These are phyloP conservation scores for Patiria miniata DNA, from an alignment of 35 echinoderm and acorn worm species.

Conservation along the genomic window DNA sequence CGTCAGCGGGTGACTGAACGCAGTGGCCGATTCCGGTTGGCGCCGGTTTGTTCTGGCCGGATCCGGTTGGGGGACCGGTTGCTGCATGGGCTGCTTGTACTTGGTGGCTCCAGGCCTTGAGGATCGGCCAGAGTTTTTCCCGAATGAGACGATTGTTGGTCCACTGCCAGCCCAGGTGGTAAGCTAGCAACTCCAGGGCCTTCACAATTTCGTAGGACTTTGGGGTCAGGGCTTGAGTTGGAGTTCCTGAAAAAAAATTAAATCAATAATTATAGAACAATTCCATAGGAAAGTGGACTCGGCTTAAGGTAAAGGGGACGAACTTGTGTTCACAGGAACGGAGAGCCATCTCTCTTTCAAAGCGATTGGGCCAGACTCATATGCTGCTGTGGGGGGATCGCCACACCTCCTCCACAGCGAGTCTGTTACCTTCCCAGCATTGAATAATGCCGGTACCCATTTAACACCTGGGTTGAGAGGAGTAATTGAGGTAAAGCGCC, in stretches of 20 bases:
- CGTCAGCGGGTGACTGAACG: background rate
- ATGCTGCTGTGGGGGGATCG: no score
- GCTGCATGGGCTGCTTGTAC: background rate
- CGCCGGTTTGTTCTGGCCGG: background rate
- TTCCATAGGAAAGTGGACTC: no score
- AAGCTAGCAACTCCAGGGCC: constrained; percentile 48
- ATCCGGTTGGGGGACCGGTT: background rate
- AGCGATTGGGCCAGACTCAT: no score
- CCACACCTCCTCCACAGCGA: no score
- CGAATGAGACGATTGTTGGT: constrained; percentile 67
- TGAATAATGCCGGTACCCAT: no score
- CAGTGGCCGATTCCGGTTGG: background rate
- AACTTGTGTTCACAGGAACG: no score
- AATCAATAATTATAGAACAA: background rate
- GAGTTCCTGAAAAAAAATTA: constrained; percentile 16
- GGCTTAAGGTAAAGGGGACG: no score
- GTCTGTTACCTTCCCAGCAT: no score
- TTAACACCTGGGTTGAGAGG: no score
- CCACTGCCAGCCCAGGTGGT: constrained; percentile 64
- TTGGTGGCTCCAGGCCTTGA: constrained; percentile 54
- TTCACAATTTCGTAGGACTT: constrained; percentile 61
- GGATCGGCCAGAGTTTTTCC: constrained; percentile 58
- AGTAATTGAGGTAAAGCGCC: no score
- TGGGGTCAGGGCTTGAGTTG: background rate
- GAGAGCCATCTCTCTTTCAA: no score